These are phyloP conservation scores for Eurosta solidaginis DNA, from an alignment of 1,140 invertebrate genomes.

Conservation along the genomic window DNA sequence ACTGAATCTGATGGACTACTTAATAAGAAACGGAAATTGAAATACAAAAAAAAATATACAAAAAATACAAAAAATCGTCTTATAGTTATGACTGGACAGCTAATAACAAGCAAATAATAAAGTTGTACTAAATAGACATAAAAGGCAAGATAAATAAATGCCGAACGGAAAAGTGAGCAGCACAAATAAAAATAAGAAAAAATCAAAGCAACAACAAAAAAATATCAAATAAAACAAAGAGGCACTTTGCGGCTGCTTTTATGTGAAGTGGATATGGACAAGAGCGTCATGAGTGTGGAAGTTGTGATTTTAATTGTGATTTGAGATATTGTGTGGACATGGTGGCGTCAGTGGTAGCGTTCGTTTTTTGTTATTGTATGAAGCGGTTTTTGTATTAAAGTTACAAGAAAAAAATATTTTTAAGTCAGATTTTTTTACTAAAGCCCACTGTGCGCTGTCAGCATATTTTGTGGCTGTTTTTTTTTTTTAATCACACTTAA, in stretches of 20 bases:
- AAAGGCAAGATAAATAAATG: not conserved
- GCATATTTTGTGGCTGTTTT: too few species aligned
- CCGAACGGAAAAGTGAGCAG: conserved; percentile 16
- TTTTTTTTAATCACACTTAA: not conserved
- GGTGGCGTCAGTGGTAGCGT: not conserved
- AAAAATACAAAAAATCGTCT: not conserved
- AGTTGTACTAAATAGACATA: conserved; percentile 3
- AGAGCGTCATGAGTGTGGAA: not conserved
- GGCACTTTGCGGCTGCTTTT: not conserved
- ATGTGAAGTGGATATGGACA: conserved; percentile 7
- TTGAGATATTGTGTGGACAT: not conserved
- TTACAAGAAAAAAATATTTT: not conserved
- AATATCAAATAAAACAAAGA: not conserved
- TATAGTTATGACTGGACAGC: conserved; percentile 8
- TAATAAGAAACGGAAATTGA: conserved; percentile 24
- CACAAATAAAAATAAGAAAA: not conserved
- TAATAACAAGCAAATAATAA: conserved; percentile 15
- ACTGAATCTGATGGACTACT: conserved; percentile 6
- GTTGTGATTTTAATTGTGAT: not conserved
- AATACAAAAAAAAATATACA: not conserved
- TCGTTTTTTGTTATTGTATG: not conserved
- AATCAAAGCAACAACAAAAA: not conserved
- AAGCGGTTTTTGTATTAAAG: not conserved
- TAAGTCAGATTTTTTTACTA: not conserved
- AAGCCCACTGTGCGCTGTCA: not conserved